Conservation (phyloP, 2,797 vertebrate genomes). For the Xenentodon cancila region DNA sequence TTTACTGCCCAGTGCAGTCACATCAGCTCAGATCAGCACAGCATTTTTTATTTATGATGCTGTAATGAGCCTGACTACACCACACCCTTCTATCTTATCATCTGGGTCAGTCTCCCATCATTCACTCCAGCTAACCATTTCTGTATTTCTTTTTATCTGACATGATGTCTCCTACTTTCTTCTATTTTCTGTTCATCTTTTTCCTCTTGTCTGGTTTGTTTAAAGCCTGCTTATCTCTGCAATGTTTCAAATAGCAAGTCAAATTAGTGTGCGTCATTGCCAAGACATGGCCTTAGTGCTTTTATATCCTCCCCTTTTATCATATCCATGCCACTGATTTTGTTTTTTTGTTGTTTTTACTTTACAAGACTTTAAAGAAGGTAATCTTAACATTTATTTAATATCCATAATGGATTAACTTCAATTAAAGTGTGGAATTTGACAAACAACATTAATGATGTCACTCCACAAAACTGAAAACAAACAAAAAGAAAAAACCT, state of each 20-base stretch:
- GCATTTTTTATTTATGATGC: constrained; percentile 26
- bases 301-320: constrained; percentile 35
- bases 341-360: too few relatives aligned
- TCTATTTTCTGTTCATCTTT: background rate
- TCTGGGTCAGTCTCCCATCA: constrained; percentile 26
- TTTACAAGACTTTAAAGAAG: constrained; percentile 48
- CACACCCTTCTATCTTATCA: constrained; percentile 20
- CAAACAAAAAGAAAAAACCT: background rate
- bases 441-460: constrained; percentile 50
- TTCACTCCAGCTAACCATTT: constrained; percentile 5
- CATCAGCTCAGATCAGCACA: constrained; percentile 13
- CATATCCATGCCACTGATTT: constrained; percentile 29
- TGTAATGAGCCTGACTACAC: constrained; percentile 27
- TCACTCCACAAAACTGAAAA: constrained; percentile 34
- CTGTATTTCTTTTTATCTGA: constrained; percentile 25
- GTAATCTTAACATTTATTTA: constrained; percentile 54
- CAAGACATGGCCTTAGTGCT: constrained; percentile 49
- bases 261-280: constrained; percentile 47
- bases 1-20: constrained; percentile 31
- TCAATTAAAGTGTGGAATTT: constrained; percentile 58
- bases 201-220: constrained; percentile 42
- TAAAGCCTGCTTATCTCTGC: constrained; percentile 36
- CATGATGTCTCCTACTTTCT: constrained; percentile 8
- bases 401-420: constrained; percentile 31
- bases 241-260: constrained; percentile 51